A percentile compares a stretch with the other conserved stretches of the same genome.
These are phyloP conservation scores for Odontothrips loti DNA, from an alignment of 2,888 invertebrate genomes.

Conservation along the genomic window DNA sequence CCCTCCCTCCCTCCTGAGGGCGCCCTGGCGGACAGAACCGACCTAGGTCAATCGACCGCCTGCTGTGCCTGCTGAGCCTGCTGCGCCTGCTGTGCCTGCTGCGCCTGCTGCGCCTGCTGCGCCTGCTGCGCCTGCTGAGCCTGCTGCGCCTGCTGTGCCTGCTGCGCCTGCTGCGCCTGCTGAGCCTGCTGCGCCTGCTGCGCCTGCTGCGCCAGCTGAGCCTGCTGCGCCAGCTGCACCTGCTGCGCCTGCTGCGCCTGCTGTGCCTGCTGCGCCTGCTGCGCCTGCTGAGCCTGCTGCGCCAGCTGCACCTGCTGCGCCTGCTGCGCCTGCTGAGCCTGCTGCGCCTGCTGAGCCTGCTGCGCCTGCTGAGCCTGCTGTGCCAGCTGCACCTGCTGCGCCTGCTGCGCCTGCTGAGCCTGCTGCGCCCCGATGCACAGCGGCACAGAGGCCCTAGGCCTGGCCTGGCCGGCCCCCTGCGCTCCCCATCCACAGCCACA, in stretches of 20 bases:
- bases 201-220: not conserved
- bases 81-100: not conserved
- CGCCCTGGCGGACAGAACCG: not conserved
- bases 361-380: not conserved
- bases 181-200: not conserved
- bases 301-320: too few relatives aligned
- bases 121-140: not conserved
- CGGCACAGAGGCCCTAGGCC: not conserved
- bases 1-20: not conserved
- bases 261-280: too few relatives aligned
- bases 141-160: too few relatives aligned
- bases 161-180: not conserved
- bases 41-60: constrained; percentile 19
- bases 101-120: not conserved
- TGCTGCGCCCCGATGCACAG: not conserved
- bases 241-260: not conserved
- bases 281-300: not conserved
- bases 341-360: too few relatives aligned
- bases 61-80: not conserved
- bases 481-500: not conserved
- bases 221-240: not conserved
- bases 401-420: not conserved
- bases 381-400: not conserved
- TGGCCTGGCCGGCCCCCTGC: not conserved
- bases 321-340: not conserved